A percentile compares a stretch with the other conserved stretches of the same genome.
phyloP scores from a whole-genome alignment of 92 coral and sea anemone genomes.

The Heliopora coerulea region DNA sequence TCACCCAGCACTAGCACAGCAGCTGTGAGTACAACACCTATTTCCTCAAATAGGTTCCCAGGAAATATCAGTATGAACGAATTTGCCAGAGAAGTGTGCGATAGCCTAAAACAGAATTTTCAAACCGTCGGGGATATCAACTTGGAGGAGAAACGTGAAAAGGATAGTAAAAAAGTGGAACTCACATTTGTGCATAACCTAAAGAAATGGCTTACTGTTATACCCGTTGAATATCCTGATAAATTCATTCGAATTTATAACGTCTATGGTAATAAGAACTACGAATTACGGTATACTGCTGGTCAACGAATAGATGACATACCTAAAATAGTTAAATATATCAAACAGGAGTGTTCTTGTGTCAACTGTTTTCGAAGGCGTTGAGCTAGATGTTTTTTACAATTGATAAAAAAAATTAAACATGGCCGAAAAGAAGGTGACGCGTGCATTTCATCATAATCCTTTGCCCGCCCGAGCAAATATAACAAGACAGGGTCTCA shows the following conservation, averaged over 20 bases:
- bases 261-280: background rate
- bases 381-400: too few species aligned
- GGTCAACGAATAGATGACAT: too few species aligned
- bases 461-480: too few species aligned
- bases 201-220: background rate
- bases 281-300: background rate
- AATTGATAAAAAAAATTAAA: too few species aligned
- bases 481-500: too few species aligned
- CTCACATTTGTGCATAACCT: background rate
- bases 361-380: background rate
- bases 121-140: background rate
- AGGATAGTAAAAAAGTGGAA: background rate
- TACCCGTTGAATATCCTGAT: constrained; percentile 12
- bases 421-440: too few species aligned
- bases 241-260: background rate
- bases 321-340: background rate
- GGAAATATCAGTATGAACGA: too few species aligned
- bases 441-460: too few species aligned
- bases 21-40: too few species aligned
- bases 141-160: background rate
- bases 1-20: background rate
- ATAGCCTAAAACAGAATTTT: background rate
- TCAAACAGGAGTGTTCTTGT: background rate
- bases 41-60: too few species aligned
- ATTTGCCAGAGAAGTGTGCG: background rate